These are phyloP conservation scores for Myripristis murdjan DNA, from an alignment of 2,797 vertebrate genomes.

Conservation along the genomic window DNA sequence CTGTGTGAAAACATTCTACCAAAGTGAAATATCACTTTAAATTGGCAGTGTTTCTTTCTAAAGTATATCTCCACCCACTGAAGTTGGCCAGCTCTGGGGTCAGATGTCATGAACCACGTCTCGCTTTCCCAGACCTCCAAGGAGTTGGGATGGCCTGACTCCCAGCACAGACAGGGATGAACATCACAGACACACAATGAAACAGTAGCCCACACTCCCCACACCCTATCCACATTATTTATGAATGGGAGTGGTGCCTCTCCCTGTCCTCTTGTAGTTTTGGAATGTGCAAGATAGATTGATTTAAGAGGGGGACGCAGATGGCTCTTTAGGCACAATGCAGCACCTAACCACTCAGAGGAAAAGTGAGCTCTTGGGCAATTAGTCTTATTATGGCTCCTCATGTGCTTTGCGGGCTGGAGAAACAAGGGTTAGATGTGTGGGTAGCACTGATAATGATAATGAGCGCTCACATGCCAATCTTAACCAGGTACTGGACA, in stretches of 20 bases:
- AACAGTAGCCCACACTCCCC: constrained; percentile 65
- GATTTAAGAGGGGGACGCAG: constrained; percentile 66
- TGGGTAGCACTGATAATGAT: constrained; percentile 65
- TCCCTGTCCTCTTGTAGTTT: constrained; percentile 63
- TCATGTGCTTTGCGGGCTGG: constrained; percentile 72
- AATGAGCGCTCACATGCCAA: constrained; percentile 23
- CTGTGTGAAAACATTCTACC: no score
- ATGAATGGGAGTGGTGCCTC: constrained; percentile 69
- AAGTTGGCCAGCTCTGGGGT: constrained; percentile 49
- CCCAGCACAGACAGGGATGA: constrained; percentile 39
- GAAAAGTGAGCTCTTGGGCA: constrained; percentile 71
- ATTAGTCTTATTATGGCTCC: constrained; percentile 76
- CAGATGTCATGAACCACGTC: constrained; percentile 58
- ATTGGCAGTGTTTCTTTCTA: constrained; percentile 15
- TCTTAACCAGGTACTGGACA: constrained; percentile 26
- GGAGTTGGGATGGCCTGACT: constrained; percentile 27
- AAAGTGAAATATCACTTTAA: constrained; percentile 32
- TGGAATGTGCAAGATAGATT: constrained; percentile 68
- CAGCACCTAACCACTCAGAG: constrained; percentile 65
- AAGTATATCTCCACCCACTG: constrained; percentile 15
- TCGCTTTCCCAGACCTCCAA: constrained; percentile 50
- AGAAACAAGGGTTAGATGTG: constrained; percentile 68
- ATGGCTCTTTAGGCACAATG: constrained; percentile 68
- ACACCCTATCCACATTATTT: constrained; percentile 63
- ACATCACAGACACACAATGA: constrained; percentile 49